Evolutionary conservation across 2,113 vertebrate genomes (phyloP), one percentile per base, ranked within the genome.

Genomic region (Esox niger): DNA sequence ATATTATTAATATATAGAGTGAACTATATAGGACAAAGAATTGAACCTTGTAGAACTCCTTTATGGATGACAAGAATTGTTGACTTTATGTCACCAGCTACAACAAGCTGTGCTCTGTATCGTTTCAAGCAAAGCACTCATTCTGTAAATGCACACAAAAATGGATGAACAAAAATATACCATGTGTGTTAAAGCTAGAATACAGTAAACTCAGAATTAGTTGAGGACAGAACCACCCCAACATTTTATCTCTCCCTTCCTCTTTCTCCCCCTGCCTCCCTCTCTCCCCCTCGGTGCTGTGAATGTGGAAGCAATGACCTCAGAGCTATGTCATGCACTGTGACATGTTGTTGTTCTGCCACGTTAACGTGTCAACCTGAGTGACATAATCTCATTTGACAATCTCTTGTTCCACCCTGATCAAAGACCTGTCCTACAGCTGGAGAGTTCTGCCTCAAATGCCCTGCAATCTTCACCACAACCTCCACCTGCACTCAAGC

Each of bases 271-370:
- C 79, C 72, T 64, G 66, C 75, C 20, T 57, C 4, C 62, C 68
- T 74, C 46, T 71, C 75, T 73, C 68, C 74, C 52, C 68, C 77
- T 30, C 75, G 78, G 72, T 79, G 70, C 65, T 65, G 76, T 69
- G 68, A 73, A 30, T 26, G 29, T 30, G 17, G 56, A 20, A 31
- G 56, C 30, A 10, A n/a, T 58, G 56, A 58, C 56, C 27, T 17
- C 13, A 13, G 11, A 61, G 29, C 31, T 20, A 43, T 43, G 38
- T 43, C 38, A 43, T 43, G 4, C 38, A 15, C 17, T 15, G 25
- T 23, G 25, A 23, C 31, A 30, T 35, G 35, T 61, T 61, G 59
- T 61, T 35, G 20, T n/a, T n/a, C 7, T n/a, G 29, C 11, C 30
- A 32, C 33, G 58, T 32, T 61, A 9, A 32, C 31, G 35, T 31